Conservation (phyloP, 2,113 vertebrate genomes). For the Chamaetylas fuelleborni region DNA sequence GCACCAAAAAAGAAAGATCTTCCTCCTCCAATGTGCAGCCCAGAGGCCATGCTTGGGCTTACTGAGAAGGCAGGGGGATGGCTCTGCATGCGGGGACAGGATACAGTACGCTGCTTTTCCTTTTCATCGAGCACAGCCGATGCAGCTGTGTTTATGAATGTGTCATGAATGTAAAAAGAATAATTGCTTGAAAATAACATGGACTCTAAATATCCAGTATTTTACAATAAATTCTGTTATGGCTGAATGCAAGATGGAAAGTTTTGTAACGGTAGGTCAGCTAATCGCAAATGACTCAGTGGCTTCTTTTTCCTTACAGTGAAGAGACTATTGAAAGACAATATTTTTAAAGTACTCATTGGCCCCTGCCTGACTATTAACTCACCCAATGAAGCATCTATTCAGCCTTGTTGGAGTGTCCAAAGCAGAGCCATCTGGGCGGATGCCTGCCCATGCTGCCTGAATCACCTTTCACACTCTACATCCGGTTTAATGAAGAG, state of each 20-base stretch:
- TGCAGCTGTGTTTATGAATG: slow-evolving; percentile 79
- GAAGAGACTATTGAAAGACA: slow-evolving; percentile 94
- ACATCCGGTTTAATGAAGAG: slow-evolving; percentile 82
- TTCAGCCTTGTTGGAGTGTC: slow-evolving; percentile 78
- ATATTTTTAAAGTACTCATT: slow-evolving; percentile 84
- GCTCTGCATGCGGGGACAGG: not conserved
- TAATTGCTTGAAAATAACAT: slow-evolving; percentile 75
- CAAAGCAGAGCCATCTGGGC: slow-evolving; percentile 74
- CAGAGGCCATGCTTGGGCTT: not conserved
- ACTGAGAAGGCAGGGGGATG: not conserved
- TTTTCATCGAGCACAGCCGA: not conserved
- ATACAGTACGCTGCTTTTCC: slow-evolving; percentile 59
- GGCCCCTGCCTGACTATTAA: slow-evolving; percentile 73
- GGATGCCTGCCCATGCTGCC: slow-evolving; percentile 78
- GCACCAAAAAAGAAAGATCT: not conserved
- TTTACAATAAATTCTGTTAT: slow-evolving; percentile 92
- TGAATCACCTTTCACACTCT: slow-evolving; percentile 85
- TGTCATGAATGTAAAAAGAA: slow-evolving; percentile 74
- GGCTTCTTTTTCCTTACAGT: slow-evolving; percentile 84
- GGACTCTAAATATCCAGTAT: slow-evolving; percentile 87
- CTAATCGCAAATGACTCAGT: slow-evolving; percentile 88
- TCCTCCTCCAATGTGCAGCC: not conserved
- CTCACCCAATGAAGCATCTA: slow-evolving; percentile 77
- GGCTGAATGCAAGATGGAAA: slow-evolving; percentile 84
- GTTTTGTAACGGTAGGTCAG: slow-evolving; percentile 87